Evolutionary conservation across 2,888 invertebrate genomes (phyloP).

Genomic region (Amphiduros pacificus): DNA sequence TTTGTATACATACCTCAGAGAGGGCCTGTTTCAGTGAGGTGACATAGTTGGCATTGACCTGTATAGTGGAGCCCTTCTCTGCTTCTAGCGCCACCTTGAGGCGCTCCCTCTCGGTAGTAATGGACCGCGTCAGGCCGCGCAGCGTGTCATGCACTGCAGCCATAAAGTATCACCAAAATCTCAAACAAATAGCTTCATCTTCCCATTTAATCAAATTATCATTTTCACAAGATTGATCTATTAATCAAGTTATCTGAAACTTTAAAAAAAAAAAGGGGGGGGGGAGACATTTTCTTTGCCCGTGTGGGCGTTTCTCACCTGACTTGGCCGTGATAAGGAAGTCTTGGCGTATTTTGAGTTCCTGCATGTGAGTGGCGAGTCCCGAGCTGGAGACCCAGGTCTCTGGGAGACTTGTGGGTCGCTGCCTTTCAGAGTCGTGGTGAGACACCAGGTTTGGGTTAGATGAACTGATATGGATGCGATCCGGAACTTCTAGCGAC

Average conservation of each 20-base stretch:
- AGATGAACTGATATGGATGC: constrained; percentile 46
- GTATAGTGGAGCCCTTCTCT: constrained; percentile 39
- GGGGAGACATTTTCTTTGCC: neutral
- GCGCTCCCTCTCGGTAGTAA: constrained; percentile 65
- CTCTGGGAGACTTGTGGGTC: constrained; percentile 41
- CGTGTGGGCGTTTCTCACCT: constrained; percentile 59
- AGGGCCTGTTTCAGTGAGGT: constrained; percentile 12
- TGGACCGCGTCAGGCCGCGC: constrained; percentile 24
- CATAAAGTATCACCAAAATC: neutral
- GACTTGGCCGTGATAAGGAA: constrained; percentile 72
- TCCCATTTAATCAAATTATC: neutral
- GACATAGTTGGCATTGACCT: neutral
- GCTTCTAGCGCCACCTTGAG: constrained; percentile 68
- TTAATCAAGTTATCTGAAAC: too few species aligned
- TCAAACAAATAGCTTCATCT: neutral
- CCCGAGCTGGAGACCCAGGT: constrained; percentile 26
- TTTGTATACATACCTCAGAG: constrained; percentile 9
- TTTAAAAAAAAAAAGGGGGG: neutral
- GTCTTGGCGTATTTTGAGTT: constrained; percentile 67
- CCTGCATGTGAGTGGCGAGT: constrained; percentile 42
- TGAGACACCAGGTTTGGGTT: constrained; percentile 55
- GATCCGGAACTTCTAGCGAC: neutral
- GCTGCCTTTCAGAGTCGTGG: constrained; percentile 7
- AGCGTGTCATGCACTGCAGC: constrained; percentile 28
- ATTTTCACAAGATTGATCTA: neutral